Conservation (phyloP, 1,140 invertebrate genomes). For the Ectropis grisescens region DNA sequence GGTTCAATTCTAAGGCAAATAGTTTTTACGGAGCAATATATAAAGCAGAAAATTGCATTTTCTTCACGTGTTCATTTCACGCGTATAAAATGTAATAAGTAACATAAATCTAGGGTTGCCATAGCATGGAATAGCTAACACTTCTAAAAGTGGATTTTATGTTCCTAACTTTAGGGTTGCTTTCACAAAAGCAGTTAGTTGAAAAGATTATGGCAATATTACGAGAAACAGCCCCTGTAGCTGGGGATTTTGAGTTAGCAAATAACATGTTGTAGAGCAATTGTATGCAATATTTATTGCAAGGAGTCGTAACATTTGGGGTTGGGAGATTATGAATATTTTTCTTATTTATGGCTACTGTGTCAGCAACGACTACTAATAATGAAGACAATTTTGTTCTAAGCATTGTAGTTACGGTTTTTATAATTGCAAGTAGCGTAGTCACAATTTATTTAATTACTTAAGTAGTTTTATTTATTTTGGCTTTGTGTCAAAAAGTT, state of each 20-base stretch:
- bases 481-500: too few species aligned
- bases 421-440: too few species aligned
- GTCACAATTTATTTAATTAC: too few species aligned
- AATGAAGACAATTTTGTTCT: too few species aligned
- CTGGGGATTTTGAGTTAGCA: conserved; percentile 33
- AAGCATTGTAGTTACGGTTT: too few species aligned
- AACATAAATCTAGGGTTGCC: conserved; percentile 38
- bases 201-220: conserved; percentile 27
- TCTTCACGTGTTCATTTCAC: conserved; percentile 40
- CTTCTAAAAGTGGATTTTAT: conserved; percentile 5
- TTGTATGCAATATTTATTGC: conserved; percentile 54
- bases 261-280: conserved; percentile 41
- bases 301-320: conserved; percentile 21
- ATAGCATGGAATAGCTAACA: conserved; percentile 1
- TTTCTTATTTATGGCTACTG: conserved; percentile 1
- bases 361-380: too few species aligned
- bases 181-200: background rate
- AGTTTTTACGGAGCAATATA: conserved; percentile 26
- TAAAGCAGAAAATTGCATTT: conserved; percentile 41
- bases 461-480: too few species aligned
- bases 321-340: conserved; percentile 33
- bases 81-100: conserved; percentile 56
- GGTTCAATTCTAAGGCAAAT: conserved; percentile 26
- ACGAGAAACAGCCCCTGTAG: conserved; percentile 41
- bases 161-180: background rate